phyloP scores from a whole-genome alignment of 2,797 vertebrate species.

The Natrix natrix region DNA sequence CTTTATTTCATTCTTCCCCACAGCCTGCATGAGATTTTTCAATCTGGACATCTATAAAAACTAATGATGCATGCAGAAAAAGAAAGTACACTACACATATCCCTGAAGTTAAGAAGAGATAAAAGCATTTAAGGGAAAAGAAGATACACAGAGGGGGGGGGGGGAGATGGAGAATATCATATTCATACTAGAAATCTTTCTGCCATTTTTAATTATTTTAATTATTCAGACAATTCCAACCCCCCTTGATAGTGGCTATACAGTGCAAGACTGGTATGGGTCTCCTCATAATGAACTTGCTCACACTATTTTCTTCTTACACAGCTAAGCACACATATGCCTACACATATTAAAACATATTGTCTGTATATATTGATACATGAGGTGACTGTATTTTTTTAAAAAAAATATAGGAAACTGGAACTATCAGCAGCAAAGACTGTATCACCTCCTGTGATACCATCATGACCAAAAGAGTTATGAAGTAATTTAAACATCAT shows the following conservation, averaged over 20 bases:
- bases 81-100: conserved; percentile 38
- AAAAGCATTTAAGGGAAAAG: not conserved
- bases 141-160: not conserved
- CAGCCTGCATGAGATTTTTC: conserved; percentile 29
- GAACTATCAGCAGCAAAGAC: conserved; percentile 1
- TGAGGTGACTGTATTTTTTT: not conserved
- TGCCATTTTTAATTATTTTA: conserved; percentile 66
- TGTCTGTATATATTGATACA: conserved; percentile 5
- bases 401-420: not conserved
- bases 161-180: not conserved
- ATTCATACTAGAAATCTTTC: conserved; percentile 76
- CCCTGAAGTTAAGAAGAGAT: conserved; percentile 23
- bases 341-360: not conserved
- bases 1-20: conserved; percentile 37
- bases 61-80: conserved; percentile 19
- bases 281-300: conserved; percentile 66
- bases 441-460: not conserved
- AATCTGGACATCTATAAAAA: conserved; percentile 45
- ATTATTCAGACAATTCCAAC: conserved; percentile 64
- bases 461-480: not conserved
- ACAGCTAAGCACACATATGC: conserved; percentile 49
- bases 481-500: conserved; percentile 16
- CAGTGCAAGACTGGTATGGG: conserved; percentile 78
- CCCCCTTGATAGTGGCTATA: conserved; percentile 73
- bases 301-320: conserved; percentile 71